A percentile compares a stretch with the other conserved stretches of the same genome.
phyloP scores from a whole-genome alignment of 2,888 invertebrate genomes.

The Leptogaster cylindrica region DNA sequence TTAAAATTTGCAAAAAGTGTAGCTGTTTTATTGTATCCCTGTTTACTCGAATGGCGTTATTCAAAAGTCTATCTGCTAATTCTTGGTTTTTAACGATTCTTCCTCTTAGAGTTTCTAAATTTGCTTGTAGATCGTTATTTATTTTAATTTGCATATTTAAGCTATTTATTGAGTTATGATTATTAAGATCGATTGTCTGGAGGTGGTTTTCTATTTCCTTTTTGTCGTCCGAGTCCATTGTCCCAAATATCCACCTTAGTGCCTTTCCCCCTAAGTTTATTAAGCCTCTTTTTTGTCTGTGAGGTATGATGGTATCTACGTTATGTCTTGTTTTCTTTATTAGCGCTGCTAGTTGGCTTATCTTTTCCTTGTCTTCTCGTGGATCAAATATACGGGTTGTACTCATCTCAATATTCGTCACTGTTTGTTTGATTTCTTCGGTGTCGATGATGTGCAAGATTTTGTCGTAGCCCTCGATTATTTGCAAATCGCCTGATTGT shows the following conservation, averaged over 20 bases:
- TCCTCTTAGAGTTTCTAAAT: neutral
- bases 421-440: neutral
- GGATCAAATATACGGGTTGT: neutral
- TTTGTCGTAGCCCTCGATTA: slow-evolving; percentile 12
- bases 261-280: neutral
- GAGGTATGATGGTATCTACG: neutral
- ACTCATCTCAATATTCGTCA: neutral
- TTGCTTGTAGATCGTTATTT: slow-evolving; percentile 6
- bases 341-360: neutral
- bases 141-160: slow-evolving; percentile 11
- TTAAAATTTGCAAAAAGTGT: neutral
- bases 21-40: neutral
- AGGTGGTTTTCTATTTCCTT: neutral
- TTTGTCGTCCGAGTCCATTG: neutral
- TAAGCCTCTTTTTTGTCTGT: neutral
- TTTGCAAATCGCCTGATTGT: neutral
- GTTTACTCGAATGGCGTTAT: slow-evolving; percentile 4
- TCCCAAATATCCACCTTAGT: neutral
- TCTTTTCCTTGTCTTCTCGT: neutral
- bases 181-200: neutral
- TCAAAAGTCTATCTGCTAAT: neutral
- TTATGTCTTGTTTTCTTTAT: neutral
- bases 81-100: slow-evolving; percentile 3
- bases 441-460: slow-evolving; percentile 6
- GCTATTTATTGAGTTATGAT: neutral